phyloP scores from a whole-genome alignment of 2,888 invertebrate species.

The Caenorhabditis sulstoni region DNA sequence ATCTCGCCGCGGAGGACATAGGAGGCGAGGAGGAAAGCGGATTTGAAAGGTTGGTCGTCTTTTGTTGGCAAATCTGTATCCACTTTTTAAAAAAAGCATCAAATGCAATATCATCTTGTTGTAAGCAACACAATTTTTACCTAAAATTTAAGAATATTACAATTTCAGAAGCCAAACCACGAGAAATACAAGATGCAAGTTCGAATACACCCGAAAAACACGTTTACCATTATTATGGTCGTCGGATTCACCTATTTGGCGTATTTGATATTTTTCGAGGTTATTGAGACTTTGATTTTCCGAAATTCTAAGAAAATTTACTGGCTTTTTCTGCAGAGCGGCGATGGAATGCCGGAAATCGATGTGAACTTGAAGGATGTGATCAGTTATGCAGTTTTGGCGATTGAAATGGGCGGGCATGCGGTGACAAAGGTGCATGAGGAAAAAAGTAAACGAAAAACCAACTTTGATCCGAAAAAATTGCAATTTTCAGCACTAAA shows the following conservation, averaged over 20 bases:
- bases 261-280: conserved; percentile 74
- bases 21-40: background rate
- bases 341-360: conserved; percentile 74
- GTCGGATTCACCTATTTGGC: conserved; percentile 75
- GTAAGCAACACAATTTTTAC: conserved; percentile 12
- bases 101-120: conserved; percentile 26
- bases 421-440: conserved; percentile 75
- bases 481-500: conserved; percentile 57
- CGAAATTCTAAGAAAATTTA: background rate
- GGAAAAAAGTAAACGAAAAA: conserved; percentile 67
- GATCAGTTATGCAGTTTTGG: conserved; percentile 77
- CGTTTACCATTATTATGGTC: conserved; percentile 65
- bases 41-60: conserved; percentile 21
- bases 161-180: conserved; percentile 23
- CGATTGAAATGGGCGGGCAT: conserved; percentile 78
- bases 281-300: background rate
- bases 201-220: conserved; percentile 74
- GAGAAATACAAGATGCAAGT: conserved; percentile 69
- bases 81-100: background rate
- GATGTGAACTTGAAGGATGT: conserved; percentile 76
- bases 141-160: background rate
- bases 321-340: conserved; percentile 40
- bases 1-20: background rate
- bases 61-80: background rate
- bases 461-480: background rate